Percentiles rank a stretch among this genome's conserved stretches.
phyloP scores from a whole-genome alignment of 2,888 invertebrate genomes.

The Girardia tigrina region DNA sequence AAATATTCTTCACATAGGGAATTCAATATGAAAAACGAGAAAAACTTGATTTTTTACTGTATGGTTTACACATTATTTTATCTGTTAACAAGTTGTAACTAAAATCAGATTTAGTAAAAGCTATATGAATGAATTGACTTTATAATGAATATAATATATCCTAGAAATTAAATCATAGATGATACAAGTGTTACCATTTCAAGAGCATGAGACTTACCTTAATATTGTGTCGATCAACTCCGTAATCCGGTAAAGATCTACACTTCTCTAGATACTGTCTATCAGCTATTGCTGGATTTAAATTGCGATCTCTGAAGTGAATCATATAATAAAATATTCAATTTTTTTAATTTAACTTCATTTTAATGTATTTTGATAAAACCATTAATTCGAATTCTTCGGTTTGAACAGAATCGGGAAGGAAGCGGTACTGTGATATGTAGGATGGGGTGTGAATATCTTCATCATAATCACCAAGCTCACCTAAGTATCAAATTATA shows the following conservation, averaged over 20 bases:
- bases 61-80: no score
- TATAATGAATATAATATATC: background rate
- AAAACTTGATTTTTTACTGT: no score
- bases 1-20: no score
- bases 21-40: no score
- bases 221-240: constrained; percentile 94
- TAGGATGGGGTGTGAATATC: constrained; percentile 80
- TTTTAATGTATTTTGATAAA: constrained; percentile 68
- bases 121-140: background rate
- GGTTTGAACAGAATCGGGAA: constrained; percentile 67
- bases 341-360: constrained; percentile 38
- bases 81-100: no score
- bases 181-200: no score
- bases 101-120: background rate
- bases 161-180: background rate
- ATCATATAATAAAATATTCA: background rate
- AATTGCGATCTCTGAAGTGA: constrained; percentile 60
- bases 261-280: constrained; percentile 82
- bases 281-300: constrained; percentile 87
- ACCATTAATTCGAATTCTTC: constrained; percentile 89
- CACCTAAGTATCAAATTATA: constrained; percentile 57
- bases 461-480: constrained; percentile 88
- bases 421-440: constrained; percentile 92
- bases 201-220: no score
- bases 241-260: constrained; percentile 95